Evolutionary conservation across 1,140 invertebrate species (phyloP), one percentile per base, ranked within the genome.

Genomic region (Bicyclus anynana): DNA sequence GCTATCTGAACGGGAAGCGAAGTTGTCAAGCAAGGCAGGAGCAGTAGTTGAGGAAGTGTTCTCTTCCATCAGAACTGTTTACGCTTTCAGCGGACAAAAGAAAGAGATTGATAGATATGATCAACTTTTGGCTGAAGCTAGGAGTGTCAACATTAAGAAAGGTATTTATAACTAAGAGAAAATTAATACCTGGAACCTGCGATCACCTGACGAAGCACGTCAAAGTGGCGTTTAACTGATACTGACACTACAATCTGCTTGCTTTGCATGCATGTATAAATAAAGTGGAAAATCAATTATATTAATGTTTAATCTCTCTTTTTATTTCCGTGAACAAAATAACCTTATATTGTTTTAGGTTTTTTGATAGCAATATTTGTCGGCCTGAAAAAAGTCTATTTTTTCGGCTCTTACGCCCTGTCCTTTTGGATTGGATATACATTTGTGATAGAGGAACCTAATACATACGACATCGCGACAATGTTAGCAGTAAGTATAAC

Each of bases 11-110:
- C 89, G 91, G 65, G 93, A 93, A 82, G 84, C 92, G 0, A 84
- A 90, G 53, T 89, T 91, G 16, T 95, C 96, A 69, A 93, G 93
- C 2, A 89, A 91, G 38, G 96, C 96, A 3, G 94, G 94, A 14
- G 88, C 91, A 0, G 92, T 97, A 6, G 95, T 95, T 0, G 95
- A 96, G 74, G 95, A 97, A 77, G 94, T 94, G 0, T 76, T 97
- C 5, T 91, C 91, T 14, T 90, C 93, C 1, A 92, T 97, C n/a
- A 89, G 93, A 21, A 97, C 96, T 0, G 95, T 97, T 0, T 91
- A 93, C n/a, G 94, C 95, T 0, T 96, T 97, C 68, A 94, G 94
- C 59, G 95, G 95, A 9, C 93, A 97, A 77, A 62, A 87, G 13
- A 92, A 92, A 67, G 95, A 96, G 85, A 80, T 92, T 1, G 70